These are phyloP conservation scores for Agonopterix subpropinquella DNA, from an alignment of 2,888 invertebrate species.

Conservation along the genomic window DNA sequence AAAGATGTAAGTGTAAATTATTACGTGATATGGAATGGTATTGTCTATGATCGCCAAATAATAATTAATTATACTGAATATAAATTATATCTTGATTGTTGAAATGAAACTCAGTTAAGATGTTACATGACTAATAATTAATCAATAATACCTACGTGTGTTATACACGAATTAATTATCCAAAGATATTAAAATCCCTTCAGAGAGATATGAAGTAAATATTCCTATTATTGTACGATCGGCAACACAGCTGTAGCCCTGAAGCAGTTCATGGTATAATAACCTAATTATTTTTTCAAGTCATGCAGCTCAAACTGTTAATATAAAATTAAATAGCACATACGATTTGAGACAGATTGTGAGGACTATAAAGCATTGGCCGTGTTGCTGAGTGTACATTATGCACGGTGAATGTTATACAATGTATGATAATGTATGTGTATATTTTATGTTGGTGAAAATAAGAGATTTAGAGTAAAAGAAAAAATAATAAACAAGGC, in stretches of 20 bases:
- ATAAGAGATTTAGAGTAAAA: slow-evolving; percentile 54
- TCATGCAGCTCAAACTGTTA: not conserved
- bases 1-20: slow-evolving; percentile 68
- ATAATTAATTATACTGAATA: slow-evolving; percentile 44
- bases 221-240: slow-evolving; percentile 22
- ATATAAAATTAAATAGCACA: not conserved
- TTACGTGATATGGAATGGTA: slow-evolving; percentile 66
- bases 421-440: slow-evolving; percentile 61
- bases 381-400: slow-evolving; percentile 16
- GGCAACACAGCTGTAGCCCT: not conserved
- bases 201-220: slow-evolving; percentile 28
- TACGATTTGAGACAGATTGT: not conserved
- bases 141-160: slow-evolving; percentile 20
- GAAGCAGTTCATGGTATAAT: not conserved
- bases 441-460: slow-evolving; percentile 59
- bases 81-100: slow-evolving; percentile 48
- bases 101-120: slow-evolving; percentile 49
- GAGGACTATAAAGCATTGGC: not conserved
- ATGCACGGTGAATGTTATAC: slow-evolving; percentile 58
- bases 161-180: slow-evolving; percentile 25
- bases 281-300: not conserved
- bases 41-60: slow-evolving; percentile 72
- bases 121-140: slow-evolving; percentile 42
- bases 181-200: slow-evolving; percentile 46
- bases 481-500: slow-evolving; percentile 60